Percentiles rank a stretch among this genome's conserved stretches.
Conservation (phyloP, 2,113 vertebrate species). For the Bos taurus region DNA sequence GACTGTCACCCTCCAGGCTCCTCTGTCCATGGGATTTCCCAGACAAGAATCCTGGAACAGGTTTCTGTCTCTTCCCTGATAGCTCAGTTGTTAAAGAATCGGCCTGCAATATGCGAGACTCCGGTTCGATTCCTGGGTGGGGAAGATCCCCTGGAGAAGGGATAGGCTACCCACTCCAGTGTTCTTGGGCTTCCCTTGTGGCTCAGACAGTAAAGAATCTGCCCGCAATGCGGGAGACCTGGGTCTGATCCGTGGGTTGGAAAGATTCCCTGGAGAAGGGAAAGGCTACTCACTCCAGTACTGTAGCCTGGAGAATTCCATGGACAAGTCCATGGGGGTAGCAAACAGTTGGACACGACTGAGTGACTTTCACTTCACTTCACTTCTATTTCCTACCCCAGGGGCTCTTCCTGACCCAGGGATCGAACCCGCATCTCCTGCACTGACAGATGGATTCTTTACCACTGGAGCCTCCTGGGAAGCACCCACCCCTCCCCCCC, state of each 20-base stretch:
- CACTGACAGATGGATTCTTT: neutral
- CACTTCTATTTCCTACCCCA: neutral
- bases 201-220: neutral
- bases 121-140: fast-evolving
- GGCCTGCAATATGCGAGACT: neutral
- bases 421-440: neutral
- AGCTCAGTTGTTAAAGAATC: neutral
- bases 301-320: neutral
- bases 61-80: neutral
- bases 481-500: neutral
- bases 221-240: fast-evolving
- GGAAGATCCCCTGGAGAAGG: neutral
- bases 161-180: neutral
- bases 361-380: neutral
- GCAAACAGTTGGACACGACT: neutral
- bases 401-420: neutral
- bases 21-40: neutral
- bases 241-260: neutral
- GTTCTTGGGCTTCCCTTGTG: neutral
- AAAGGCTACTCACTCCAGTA: neutral
- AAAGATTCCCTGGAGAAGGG: neutral
- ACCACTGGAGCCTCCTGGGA: neutral
- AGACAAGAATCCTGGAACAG: neutral
- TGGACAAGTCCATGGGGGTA: neutral
- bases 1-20: neutral